Evolutionary conservation across 2,113 vertebrate species (phyloP).

Genomic region (Rhadina sibilatrix): DNA sequence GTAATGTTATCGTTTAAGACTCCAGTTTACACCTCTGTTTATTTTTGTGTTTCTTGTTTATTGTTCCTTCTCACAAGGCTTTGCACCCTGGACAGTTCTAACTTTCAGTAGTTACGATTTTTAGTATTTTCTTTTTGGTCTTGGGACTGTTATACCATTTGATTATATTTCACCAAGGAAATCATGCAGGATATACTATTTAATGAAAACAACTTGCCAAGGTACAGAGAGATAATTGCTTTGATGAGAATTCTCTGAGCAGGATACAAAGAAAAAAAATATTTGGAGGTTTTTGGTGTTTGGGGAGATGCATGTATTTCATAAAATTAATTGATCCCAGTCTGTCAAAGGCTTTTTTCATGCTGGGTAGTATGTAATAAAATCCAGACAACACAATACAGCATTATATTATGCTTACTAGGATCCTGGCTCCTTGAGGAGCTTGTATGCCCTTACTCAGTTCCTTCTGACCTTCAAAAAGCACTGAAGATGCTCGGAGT

Average conservation of each 20-base stretch:
- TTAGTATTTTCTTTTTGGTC: neutral
- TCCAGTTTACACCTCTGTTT: neutral
- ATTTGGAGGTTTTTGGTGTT: neutral
- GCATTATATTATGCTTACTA: neutral
- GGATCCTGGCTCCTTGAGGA: neutral
- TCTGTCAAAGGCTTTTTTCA: neutral
- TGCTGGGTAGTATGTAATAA: neutral
- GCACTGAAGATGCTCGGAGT: neutral
- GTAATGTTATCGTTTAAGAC: neutral
- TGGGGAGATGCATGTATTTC: neutral
- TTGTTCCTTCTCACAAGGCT: neutral
- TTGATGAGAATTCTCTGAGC: neutral
- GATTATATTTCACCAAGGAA: neutral
- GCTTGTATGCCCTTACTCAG: neutral
- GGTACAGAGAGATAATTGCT: neutral
- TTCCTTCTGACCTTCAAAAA: neutral
- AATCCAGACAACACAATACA: neutral
- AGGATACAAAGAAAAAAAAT: neutral
- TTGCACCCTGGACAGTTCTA: neutral
- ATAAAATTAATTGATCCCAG: constrained; percentile 10
- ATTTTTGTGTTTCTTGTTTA: neutral
- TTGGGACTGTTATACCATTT: neutral
- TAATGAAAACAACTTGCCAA: neutral
- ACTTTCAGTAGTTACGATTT: neutral
- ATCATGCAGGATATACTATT: neutral